A percentile compares a stretch with the other conserved stretches of the same genome.
Evolutionary conservation across 2,113 vertebrate species (phyloP).

Genomic region (Oxyruncus cristatus): DNA sequence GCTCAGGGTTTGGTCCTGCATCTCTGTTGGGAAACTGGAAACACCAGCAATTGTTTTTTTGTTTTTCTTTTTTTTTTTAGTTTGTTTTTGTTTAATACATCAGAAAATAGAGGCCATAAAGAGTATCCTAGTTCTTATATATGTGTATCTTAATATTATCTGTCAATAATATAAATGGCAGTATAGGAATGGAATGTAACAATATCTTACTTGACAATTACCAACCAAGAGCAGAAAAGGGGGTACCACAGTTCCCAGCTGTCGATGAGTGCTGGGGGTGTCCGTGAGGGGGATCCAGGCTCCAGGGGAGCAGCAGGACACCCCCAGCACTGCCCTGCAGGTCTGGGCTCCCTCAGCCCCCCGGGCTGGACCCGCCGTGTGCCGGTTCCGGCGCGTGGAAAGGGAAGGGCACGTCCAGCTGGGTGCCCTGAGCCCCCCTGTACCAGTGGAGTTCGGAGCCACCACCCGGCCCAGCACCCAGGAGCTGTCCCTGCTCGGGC

Average conservation of each 20-base stretch:
- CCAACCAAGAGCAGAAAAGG: neutral
- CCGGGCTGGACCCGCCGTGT: neutral
- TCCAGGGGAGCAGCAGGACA: too few species aligned
- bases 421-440: neutral
- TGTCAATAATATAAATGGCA: neutral
- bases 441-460: neutral
- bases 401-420: neutral
- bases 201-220: neutral
- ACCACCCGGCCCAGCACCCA: neutral
- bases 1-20: conserved; percentile 14
- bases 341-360: neutral
- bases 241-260: neutral
- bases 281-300: neutral
- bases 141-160: neutral
- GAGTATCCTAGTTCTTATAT: neutral
- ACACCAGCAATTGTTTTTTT: conserved; percentile 66
- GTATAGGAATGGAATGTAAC: conserved; percentile 17
- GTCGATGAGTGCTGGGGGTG: neutral
- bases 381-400: too few species aligned
- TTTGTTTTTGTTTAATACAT: neutral
- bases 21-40: conserved; percentile 33
- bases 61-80: neutral
- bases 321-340: neutral
- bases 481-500: neutral
- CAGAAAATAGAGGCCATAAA: conserved; percentile 4